Percentiles rank a stretch among this genome's conserved stretches.
Evolutionary conservation across 1,140 invertebrate genomes (phyloP).

Genomic region (Periplaneta americana): DNA sequence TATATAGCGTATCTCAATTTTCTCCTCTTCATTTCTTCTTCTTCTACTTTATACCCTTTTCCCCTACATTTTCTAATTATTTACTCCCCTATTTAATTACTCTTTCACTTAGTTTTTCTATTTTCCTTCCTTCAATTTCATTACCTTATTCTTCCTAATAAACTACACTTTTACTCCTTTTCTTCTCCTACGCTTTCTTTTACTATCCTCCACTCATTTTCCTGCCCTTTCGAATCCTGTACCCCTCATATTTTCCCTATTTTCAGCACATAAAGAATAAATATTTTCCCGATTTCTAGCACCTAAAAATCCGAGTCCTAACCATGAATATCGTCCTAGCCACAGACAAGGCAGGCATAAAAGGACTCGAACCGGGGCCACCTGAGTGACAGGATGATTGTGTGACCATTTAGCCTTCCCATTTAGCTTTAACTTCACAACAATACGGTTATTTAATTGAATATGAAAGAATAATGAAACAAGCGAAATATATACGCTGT

Average conservation of each 20-base stretch:
- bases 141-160: background rate
- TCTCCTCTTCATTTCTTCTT: background rate
- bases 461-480: too few species aligned
- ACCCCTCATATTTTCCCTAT: background rate
- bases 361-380: too few species aligned
- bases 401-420: too few species aligned
- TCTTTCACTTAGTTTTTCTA: background rate
- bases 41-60: background rate
- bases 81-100: background rate
- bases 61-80: background rate
- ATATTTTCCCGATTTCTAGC: too few species aligned
- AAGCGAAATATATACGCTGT: too few species aligned
- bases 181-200: background rate
- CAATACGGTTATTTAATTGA: too few species aligned
- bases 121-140: background rate
- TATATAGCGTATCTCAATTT: background rate
- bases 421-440: too few species aligned
- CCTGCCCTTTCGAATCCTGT: slow-evolving; percentile 1
- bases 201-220: background rate
- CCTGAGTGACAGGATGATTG: too few species aligned
- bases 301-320: too few species aligned
- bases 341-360: too few species aligned
- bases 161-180: background rate
- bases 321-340: too few species aligned
- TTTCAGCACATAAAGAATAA: too few species aligned